phyloP scores from a whole-genome alignment of 1,140 invertebrate genomes.

The Mya arenaria region DNA sequence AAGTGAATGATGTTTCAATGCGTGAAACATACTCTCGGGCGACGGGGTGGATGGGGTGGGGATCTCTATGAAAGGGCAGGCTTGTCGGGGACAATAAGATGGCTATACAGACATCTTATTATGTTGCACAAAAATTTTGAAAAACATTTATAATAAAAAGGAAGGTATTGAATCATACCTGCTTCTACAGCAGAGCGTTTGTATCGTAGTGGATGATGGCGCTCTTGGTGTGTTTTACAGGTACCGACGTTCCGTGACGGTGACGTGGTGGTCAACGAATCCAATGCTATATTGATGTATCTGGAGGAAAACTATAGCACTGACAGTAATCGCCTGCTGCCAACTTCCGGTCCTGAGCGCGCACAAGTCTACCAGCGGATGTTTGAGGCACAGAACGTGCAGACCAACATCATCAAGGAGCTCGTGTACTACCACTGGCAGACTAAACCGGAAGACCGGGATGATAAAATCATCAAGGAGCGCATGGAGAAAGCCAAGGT shows the following conservation, averaged over 20 bases:
- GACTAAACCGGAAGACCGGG: constrained; percentile 34
- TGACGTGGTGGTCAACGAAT: constrained; percentile 63
- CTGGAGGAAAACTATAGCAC: constrained; percentile 49
- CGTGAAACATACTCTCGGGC: no score
- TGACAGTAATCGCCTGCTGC: not conserved
- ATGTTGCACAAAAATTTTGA: no score
- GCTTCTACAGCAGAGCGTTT: no score
- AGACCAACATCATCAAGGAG: not conserved
- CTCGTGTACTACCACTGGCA: not conserved
- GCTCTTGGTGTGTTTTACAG: constrained; percentile 55
- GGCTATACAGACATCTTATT: no score
- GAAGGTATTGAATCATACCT: no score
- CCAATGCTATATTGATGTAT: constrained; percentile 59
- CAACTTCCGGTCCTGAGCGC: not conserved
- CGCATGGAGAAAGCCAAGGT: no score
- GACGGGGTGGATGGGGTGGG: no score
- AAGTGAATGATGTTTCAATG: no score
- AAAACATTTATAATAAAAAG: no score
- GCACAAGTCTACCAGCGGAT: constrained; percentile 15
- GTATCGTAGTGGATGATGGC: no score
- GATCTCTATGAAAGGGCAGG: no score
- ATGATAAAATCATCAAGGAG: constrained; percentile 7
- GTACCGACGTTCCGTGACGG: constrained; percentile 65
- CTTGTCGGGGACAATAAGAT: no score
- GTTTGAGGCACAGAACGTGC: constrained; percentile 9